phyloP scores from a whole-genome alignment of 2,113 vertebrate genomes.

The Diadophis punctatus region DNA sequence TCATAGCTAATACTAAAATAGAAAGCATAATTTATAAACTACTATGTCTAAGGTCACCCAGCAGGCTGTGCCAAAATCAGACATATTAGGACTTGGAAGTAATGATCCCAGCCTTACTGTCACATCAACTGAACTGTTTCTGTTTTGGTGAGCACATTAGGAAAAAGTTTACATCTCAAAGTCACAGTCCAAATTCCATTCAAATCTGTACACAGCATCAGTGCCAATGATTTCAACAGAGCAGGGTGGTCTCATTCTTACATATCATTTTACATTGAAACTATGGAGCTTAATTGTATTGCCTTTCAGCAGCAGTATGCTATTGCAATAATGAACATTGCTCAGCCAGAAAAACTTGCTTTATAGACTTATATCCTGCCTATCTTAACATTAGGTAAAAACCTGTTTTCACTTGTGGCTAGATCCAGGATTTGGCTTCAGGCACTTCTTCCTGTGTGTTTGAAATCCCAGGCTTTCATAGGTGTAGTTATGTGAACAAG shows the following conservation, averaged over 20 bases:
- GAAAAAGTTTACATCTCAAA: neutral
- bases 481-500: neutral
- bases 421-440: neutral
- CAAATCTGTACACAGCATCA: neutral
- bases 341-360: conserved; percentile 22
- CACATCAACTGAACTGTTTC: neutral
- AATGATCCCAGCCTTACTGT: neutral
- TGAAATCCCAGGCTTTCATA: neutral
- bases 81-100: neutral
- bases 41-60: neutral
- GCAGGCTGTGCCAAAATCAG: neutral
- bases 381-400: conserved; percentile 10
- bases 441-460: neutral
- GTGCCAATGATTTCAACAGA: neutral
- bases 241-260: neutral
- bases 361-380: neutral
- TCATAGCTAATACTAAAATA: neutral
- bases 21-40: neutral
- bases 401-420: neutral
- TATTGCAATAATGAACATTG: neutral
- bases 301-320: neutral
- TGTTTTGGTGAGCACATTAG: neutral
- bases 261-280: neutral
- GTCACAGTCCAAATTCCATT: neutral
- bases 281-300: neutral